Percentiles rank a stretch among this genome's conserved stretches.
Evolutionary conservation across 2,113 vertebrate species (phyloP).

Genomic region (Trinectes maculatus): DNA sequence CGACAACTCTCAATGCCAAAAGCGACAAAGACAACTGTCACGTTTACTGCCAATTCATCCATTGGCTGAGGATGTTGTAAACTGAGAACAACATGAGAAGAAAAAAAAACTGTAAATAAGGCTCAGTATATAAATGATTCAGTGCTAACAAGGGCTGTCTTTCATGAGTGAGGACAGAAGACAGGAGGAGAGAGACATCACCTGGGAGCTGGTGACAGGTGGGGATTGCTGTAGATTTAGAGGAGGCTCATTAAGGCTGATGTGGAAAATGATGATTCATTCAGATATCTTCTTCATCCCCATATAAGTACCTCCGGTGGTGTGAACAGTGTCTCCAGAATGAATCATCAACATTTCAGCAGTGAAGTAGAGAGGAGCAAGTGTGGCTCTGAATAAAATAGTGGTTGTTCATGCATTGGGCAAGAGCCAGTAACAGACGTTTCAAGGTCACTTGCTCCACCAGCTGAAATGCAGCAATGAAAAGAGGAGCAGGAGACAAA

Average conservation of each 20-base stretch:
- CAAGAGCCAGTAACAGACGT: slow-evolving; percentile 28
- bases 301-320: slow-evolving; percentile 35
- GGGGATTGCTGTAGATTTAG: slow-evolving; percentile 1
- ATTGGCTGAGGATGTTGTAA: slow-evolving; percentile 20
- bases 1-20: neutral
- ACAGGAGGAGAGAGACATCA: neutral
- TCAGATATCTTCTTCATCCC: slow-evolving; percentile 15
- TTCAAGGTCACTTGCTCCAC: slow-evolving; percentile 62
- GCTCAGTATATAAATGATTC: slow-evolving; percentile 71
- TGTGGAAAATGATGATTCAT: slow-evolving; percentile 36
- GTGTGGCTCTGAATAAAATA: slow-evolving; percentile 45
- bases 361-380: slow-evolving; percentile 33
- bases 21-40: neutral
- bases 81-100: slow-evolving; percentile 32
- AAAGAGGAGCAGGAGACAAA: slow-evolving; percentile 34
- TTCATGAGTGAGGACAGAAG: slow-evolving; percentile 31
- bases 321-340: slow-evolving; percentile 30
- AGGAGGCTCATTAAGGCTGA: slow-evolving; percentile 28
- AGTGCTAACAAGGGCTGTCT: slow-evolving; percentile 46
- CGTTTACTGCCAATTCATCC: slow-evolving; percentile 4
- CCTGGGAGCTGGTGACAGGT: slow-evolving; percentile 34
- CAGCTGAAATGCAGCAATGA: slow-evolving; percentile 30
- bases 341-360: slow-evolving; percentile 60
- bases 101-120: slow-evolving; percentile 62
- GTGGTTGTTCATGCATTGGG: slow-evolving; percentile 37